Evolutionary conservation across 2,888 invertebrate genomes (phyloP).

Genomic region (Opisthograptis luteolata): DNA sequence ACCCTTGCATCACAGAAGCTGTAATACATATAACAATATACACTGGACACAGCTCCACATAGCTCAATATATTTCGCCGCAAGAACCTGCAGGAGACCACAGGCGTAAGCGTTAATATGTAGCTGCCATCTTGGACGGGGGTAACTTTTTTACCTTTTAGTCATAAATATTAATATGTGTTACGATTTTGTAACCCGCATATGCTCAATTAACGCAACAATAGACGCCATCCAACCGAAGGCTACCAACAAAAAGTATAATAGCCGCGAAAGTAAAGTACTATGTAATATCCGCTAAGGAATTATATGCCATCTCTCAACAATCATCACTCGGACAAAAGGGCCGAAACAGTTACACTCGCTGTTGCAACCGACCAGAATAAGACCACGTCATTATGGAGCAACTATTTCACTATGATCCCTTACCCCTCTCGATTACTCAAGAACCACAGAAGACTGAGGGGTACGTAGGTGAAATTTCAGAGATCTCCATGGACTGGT

Average conservation of each 20-base stretch:
- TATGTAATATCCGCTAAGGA: slow-evolving; percentile 52
- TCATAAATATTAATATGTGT: too few relatives aligned
- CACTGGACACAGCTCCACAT: too few relatives aligned
- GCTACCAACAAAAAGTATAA: slow-evolving; percentile 41
- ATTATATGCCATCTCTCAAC: slow-evolving; percentile 68
- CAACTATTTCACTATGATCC: slow-evolving; percentile 57
- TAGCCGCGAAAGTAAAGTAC: slow-evolving; percentile 56
- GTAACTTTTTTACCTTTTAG: too few relatives aligned
- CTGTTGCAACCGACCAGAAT: slow-evolving; percentile 61
- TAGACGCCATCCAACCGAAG: slow-evolving; percentile 7
- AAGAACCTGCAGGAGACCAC: too few relatives aligned
- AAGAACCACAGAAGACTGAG: slow-evolving; percentile 31
- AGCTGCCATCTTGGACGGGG: too few relatives aligned
- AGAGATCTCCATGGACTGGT: slow-evolving; percentile 61
- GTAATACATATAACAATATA: too few relatives aligned
- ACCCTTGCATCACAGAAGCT: too few relatives aligned
- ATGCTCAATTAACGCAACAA: slow-evolving; percentile 19
- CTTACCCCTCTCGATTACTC: slow-evolving; percentile 44
- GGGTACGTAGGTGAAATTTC: slow-evolving; percentile 50
- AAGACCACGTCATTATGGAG: slow-evolving; percentile 70
- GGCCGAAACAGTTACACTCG: slow-evolving; percentile 70
- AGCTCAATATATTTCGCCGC: too few relatives aligned
- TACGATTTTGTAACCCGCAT: slow-evolving; percentile 1
- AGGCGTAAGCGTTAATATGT: too few relatives aligned
- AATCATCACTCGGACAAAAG: slow-evolving; percentile 72